Evolutionary conservation across 2,888 invertebrate species (phyloP).

Genomic region (Chromoteleia sp.): DNA sequence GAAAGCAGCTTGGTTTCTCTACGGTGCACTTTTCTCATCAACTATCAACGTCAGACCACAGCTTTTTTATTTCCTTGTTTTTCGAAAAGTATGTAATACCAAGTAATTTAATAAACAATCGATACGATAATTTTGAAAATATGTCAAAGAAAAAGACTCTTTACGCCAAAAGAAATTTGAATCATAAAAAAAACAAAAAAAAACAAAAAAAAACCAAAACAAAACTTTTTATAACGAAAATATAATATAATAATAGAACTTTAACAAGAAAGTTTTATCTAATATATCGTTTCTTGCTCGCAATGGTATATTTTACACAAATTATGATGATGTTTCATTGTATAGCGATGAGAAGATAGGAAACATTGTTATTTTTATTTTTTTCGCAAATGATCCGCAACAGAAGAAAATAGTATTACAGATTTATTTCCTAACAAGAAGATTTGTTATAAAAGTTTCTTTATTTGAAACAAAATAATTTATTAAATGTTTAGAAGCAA

Average conservation of each 20-base stretch:
- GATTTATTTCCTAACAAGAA: slow-evolving; percentile 12
- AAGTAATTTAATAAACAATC: slow-evolving; percentile 50
- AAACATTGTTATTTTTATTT: slow-evolving; percentile 33
- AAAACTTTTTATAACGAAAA: slow-evolving; percentile 1
- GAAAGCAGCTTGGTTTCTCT: slow-evolving; percentile 58
- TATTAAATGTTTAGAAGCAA: not conserved
- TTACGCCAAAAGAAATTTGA: not conserved
- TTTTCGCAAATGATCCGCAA: slow-evolving; percentile 19
- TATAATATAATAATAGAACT: slow-evolving; percentile 3
- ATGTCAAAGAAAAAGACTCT: not conserved
- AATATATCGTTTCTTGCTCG: slow-evolving; percentile 2
- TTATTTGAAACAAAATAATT: not conserved
- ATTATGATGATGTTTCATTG: slow-evolving; percentile 22
- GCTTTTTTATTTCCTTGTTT: slow-evolving; percentile 35
- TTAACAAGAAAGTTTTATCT: slow-evolving; percentile 13
- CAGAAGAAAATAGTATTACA: slow-evolving; percentile 21
- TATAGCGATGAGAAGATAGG: slow-evolving; percentile 13
- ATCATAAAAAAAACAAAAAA: not conserved
- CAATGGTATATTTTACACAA: slow-evolving; percentile 19
- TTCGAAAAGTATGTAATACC: slow-evolving; percentile 14
- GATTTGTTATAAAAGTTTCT: slow-evolving; percentile 4
- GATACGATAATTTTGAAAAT: slow-evolving; percentile 12
- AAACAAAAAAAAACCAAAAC: too few species aligned
- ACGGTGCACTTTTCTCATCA: slow-evolving; percentile 56
- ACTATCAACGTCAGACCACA: slow-evolving; percentile 44